phyloP scores from a whole-genome alignment of 92 coral and sea anemone genomes.

The Epizoanthus illoricatus region DNA sequence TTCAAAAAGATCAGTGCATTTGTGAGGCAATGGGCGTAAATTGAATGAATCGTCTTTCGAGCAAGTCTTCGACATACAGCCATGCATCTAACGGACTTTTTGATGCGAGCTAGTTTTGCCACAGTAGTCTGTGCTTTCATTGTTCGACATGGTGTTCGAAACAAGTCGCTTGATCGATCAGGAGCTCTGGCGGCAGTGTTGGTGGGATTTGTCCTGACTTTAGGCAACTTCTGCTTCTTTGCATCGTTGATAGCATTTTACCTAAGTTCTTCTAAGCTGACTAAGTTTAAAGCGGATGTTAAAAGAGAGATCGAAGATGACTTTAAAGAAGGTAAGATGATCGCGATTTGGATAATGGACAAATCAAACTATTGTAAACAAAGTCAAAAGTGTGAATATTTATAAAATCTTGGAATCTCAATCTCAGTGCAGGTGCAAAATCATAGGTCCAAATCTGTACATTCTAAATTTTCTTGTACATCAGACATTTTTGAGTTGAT shows the following conservation, averaged over 20 bases:
- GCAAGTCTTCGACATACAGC: background rate
- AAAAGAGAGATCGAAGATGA: constrained; percentile 90
- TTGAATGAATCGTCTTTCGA: background rate
- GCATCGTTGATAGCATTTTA: constrained; percentile 74
- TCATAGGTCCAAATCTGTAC: no score
- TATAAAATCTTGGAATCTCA: no score
- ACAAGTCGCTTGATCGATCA: constrained; percentile 74
- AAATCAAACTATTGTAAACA: background rate
- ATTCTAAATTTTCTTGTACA: no score
- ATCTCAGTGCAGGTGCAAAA: background rate
- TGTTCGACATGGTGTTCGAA: constrained; percentile 72
- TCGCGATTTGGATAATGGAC: background rate
- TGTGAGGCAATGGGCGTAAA: background rate
- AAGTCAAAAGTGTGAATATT: background rate
- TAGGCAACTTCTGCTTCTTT: constrained; percentile 88
- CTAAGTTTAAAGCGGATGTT: constrained; percentile 83
- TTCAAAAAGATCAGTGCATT: background rate
- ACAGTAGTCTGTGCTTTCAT: constrained; percentile 57
- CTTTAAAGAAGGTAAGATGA: constrained; percentile 88
- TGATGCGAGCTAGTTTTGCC: constrained; percentile 69
- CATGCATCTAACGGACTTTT: constrained; percentile 56
- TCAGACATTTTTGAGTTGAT: no score
- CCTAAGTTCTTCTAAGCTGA: constrained; percentile 82
- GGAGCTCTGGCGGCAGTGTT: constrained; percentile 88
- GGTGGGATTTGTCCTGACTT: constrained; percentile 86